Evolutionary conservation across 2,113 vertebrate genomes (phyloP), one percentile per base, ranked within the genome.

Genomic region (Tychaedon coryphoeus): DNA sequence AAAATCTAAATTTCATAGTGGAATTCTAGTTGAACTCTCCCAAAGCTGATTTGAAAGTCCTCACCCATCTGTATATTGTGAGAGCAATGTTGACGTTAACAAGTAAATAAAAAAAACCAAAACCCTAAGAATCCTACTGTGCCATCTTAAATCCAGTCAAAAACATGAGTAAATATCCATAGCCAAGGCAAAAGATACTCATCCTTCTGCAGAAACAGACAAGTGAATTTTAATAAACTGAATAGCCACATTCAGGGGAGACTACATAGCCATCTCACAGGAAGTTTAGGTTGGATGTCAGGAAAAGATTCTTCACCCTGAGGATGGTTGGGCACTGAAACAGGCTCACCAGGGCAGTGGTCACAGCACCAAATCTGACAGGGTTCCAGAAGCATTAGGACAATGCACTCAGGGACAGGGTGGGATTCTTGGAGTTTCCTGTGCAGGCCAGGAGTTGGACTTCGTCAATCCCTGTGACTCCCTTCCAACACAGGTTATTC

Each of bases 211-310:
- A 91, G 66, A 91, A 79, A 87, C 9, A 57, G 15, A 53, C 19
- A 72, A 45, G 16, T 77, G 61, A 50, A 43, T 83, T 88, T 92
- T 86, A 81, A 64, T 42, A 60, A 93, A 76, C 17, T n/a, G 51
- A 60, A 40, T 50, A 81, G 54, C 22, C 43, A 20, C 18, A 38
- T n/a, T 69, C 54, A 47, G 29, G 29, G 8, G 4, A 82, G 47
- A 54, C 11, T 11, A 75, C 12, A 23, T 9, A 48, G 25, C 18
- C 2, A 0, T 25, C 57, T 71, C 57, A 64, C 0, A 0, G 43
- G 66, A 70, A 48, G 9, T 36, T 61, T 26, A 62, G 10, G 14
- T 8, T 75, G 25, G 40, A 19, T 48, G 13, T 48, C 12, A 33
- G 29, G 47, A 42, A 34, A 69, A 76, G 8, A 2, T 31, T 82